A percentile compares a stretch with the other conserved stretches of the same genome.
Conservation (phyloP, 64 coral and sea anemone species). For the Porites australiensis region DNA sequence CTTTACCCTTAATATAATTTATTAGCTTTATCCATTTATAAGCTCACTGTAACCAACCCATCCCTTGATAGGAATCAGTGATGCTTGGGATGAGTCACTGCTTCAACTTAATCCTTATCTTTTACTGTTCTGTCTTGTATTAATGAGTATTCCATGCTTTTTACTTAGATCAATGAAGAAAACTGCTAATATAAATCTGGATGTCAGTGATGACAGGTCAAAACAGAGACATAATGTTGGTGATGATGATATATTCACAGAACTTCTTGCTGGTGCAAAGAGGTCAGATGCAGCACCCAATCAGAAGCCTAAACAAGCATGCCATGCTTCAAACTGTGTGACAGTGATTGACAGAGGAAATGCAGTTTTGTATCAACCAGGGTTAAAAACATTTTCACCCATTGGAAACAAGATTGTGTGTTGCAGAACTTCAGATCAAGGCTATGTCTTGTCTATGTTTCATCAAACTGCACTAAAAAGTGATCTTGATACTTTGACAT, state of each 20-base stretch:
- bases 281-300: neutral
- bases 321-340: neutral
- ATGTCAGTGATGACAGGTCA: neutral
- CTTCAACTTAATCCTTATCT: too few relatives aligned
- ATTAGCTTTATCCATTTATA: too few relatives aligned
- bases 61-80: too few relatives aligned
- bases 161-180: neutral
- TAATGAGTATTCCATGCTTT: neutral
- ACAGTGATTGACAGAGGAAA: constrained; percentile 10
- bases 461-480: neutral
- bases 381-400: neutral
- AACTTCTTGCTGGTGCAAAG: constrained; percentile 23
- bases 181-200: neutral
- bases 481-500: neutral
- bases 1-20: too few relatives aligned
- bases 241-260: constrained; percentile 33
- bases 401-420: constrained; percentile 9
- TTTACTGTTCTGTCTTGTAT: too few relatives aligned
- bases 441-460: constrained; percentile 1
- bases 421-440: constrained; percentile 2
- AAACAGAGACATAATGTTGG: neutral
- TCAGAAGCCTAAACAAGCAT: neutral
- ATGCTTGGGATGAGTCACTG: too few relatives aligned
- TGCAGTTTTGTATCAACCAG: constrained; percentile 26
- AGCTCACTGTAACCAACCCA: too few relatives aligned